Evolutionary conservation across 1,140 invertebrate species (phyloP).

Genomic region (Lycorma delicatula): DNA sequence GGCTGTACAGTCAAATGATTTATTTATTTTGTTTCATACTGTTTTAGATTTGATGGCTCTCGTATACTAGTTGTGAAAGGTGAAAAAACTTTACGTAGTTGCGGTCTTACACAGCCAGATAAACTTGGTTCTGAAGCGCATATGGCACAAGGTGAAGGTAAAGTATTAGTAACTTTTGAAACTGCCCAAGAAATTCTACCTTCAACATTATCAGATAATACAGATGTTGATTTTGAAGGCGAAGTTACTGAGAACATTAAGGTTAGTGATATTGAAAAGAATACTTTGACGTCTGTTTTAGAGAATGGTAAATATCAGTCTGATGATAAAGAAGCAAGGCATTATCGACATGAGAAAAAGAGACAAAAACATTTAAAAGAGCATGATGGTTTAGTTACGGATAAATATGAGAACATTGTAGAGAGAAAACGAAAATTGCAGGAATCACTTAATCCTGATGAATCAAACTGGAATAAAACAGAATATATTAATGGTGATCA

Average conservation of each 20-base stretch:
- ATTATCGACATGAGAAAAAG: slow-evolving; percentile 41
- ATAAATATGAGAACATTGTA: background rate
- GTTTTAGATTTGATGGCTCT: slow-evolving; percentile 57
- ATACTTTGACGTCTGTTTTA: background rate
- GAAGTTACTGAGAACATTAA: slow-evolving; percentile 2
- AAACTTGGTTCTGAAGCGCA: slow-evolving; percentile 28
- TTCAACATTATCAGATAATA: slow-evolving; percentile 25
- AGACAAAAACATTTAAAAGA: slow-evolving; percentile 20
- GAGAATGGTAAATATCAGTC: too few species aligned
- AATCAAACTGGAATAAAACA: background rate
- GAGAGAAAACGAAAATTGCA: slow-evolving; percentile 1
- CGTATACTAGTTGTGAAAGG: slow-evolving; percentile 70
- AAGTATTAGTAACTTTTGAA: slow-evolving; percentile 60
- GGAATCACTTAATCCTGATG: background rate
- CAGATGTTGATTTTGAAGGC: slow-evolving; percentile 25
- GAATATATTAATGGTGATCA: too few species aligned
- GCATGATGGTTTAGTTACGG: background rate
- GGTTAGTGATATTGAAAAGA: background rate
- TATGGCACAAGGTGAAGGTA: slow-evolving; percentile 47
- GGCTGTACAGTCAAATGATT: too few species aligned
- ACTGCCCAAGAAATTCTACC: slow-evolving; percentile 15
- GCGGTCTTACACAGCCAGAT: slow-evolving; percentile 53
- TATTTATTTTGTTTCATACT: too few species aligned
- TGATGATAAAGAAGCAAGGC: background rate
- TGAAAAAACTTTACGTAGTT: slow-evolving; percentile 61